Base-by-base conservation (phyloP, 2,113 vertebrate species). In the Scomber scombrus region DNA sequence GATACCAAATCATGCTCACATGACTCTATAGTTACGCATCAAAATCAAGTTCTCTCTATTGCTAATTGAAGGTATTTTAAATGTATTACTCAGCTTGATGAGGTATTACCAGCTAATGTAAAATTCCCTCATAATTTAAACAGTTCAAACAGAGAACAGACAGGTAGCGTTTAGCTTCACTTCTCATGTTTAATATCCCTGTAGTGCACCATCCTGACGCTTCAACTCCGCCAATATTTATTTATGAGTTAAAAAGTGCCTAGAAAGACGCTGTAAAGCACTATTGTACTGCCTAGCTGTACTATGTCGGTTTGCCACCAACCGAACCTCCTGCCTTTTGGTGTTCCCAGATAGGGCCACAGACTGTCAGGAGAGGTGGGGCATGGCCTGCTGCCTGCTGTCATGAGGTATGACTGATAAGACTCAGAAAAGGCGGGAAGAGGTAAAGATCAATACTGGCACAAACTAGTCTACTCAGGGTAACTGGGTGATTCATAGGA, bases 361-460 rank as follows among this genome's bases (percentile, higher is more conserved):
- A 58, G 61, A 7, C 9, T 62, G 78, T 60, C 64, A 56, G 75
- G 67, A 68, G 71, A 82, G 84, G 79, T 78, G 72, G 78, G 84
- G 84, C 81, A 55, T 60, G 75, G 75, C 82, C 84, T 79, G 69
- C 11, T 19, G 75, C 49, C 77, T 80, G 74, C 80, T 83, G 62
- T 77, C 51, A 82, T 16, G 45, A 43, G 50, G 3, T 46, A 43
- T 0, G 23, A 57, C 78, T 80, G 88, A 89, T 87, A 91, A 80
- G 74, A 65, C 31, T 26, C 11, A 64, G 46, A 61, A 86, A 85
- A 63, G 73, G 81, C 81, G 81, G 81, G 75, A 87, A 90, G 6
- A 68, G 23, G 11, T 46, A 40, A 23, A 26, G 51, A 61, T 57
- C 23, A 55, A 21, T 11, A 26, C 23, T 11, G 10, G 65, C 16